phyloP scores from a whole-genome alignment of 1,140 invertebrate genomes.

The Hyles vespertilio region DNA sequence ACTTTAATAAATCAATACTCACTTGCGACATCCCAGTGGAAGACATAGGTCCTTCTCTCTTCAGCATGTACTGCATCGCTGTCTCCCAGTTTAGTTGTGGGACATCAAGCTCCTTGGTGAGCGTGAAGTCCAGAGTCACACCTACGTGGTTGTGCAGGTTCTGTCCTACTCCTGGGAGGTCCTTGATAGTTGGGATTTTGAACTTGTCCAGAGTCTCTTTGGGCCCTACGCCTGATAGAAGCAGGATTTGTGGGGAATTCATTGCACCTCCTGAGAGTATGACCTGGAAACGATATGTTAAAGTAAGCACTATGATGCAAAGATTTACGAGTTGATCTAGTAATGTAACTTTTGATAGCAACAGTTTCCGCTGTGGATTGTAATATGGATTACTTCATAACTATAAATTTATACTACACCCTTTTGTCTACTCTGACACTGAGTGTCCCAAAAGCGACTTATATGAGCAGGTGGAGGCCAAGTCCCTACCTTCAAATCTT shows the following conservation, averaged over 20 bases:
- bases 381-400: too few relatives aligned
- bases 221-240: conserved; percentile 83
- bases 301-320: too few relatives aligned
- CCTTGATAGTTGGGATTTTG: conserved; percentile 79
- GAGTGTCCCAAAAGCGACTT: too few relatives aligned
- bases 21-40: conserved; percentile 79
- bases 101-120: conserved; percentile 74
- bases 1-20: conserved; percentile 1
- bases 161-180: conserved; percentile 85
- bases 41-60: conserved; percentile 78
- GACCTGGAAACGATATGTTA: conserved; percentile 63
- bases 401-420: too few relatives aligned
- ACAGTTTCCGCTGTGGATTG: too few relatives aligned
- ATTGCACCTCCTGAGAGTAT: conserved; percentile 82
- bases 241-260: conserved; percentile 81
- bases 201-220: conserved; percentile 78
- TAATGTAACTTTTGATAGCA: too few relatives aligned
- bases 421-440: too few relatives aligned
- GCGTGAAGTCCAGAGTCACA: conserved; percentile 69
- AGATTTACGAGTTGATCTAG: too few relatives aligned
- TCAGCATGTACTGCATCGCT: conserved; percentile 78
- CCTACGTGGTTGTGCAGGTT: conserved; percentile 86
- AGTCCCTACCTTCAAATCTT: too few relatives aligned
- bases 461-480: too few relatives aligned
- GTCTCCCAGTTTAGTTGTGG: conserved; percentile 79